These are phyloP conservation scores for Actinernus sp. DNA, from an alignment of 92 coral and sea anemone species.

Conservation along the genomic window DNA sequence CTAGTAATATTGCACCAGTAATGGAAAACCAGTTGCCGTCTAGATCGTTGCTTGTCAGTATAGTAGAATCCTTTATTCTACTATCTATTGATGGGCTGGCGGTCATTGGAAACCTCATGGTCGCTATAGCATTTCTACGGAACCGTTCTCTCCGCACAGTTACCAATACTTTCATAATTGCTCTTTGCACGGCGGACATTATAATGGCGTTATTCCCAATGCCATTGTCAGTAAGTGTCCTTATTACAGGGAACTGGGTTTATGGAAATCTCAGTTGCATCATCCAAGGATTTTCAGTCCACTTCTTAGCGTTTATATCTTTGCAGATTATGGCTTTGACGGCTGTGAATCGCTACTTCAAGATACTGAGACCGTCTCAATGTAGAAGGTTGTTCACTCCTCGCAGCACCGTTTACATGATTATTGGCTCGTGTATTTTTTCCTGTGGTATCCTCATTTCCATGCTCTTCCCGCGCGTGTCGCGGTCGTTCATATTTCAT, in stretches of 20 bases:
- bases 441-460: not conserved
- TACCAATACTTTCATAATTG: slow-evolving; percentile 70
- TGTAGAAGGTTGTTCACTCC: slow-evolving; percentile 65
- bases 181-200: slow-evolving; percentile 64
- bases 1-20: not conserved
- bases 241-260: slow-evolving; percentile 63
- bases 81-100: slow-evolving; percentile 58
- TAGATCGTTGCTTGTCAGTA: slow-evolving; percentile 28
- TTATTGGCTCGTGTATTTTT: slow-evolving; percentile 24
- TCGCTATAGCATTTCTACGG: slow-evolving; percentile 64
- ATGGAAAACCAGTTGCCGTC: slow-evolving; percentile 8
- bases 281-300: slow-evolving; percentile 70
- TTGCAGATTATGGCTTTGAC: slow-evolving; percentile 83
- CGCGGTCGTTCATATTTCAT: slow-evolving; percentile 54
- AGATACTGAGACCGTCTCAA: slow-evolving; percentile 53
- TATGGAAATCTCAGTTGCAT: slow-evolving; percentile 47
- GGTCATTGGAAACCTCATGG: slow-evolving; percentile 61
- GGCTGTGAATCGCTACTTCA: slow-evolving; percentile 74
- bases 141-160: slow-evolving; percentile 62
- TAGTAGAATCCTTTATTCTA: slow-evolving; percentile 40
- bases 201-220: slow-evolving; percentile 70
- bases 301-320: slow-evolving; percentile 79
- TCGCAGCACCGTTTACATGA: slow-evolving; percentile 54
- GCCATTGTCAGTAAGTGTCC: slow-evolving; percentile 68
- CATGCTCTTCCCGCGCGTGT: not conserved